A percentile compares a stretch with the other conserved stretches of the same genome.
phyloP scores from a whole-genome alignment of 2,888 invertebrate species.

The Galerucella pusilla region DNA sequence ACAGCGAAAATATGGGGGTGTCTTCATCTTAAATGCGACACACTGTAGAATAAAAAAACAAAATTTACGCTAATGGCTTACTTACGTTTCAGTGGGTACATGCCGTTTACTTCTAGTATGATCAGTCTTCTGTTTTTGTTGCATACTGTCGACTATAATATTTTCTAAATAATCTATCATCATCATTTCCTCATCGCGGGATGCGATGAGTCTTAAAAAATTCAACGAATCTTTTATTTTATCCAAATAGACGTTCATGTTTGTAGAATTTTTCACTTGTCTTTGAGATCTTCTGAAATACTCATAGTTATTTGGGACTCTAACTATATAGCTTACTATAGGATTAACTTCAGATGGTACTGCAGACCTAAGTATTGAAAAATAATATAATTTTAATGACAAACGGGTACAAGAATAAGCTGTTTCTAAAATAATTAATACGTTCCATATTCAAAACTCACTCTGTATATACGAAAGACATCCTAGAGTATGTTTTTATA shows the following conservation, averaged over 20 bases:
- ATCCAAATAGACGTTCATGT: not conserved
- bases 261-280: not conserved
- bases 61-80: not conserved
- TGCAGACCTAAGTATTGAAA: not conserved
- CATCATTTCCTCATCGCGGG: conserved; percentile 3
- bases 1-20: too few species aligned
- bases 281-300: conserved; percentile 26
- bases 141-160: not conserved
- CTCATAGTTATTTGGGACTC: conserved; percentile 38
- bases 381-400: too few species aligned
- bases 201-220: conserved; percentile 1
- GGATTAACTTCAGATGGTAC: conserved; percentile 18
- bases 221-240: conserved; percentile 8
- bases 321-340: conserved; percentile 31
- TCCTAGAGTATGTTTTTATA: too few species aligned
- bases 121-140: conserved; percentile 4
- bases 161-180: conserved; percentile 3
- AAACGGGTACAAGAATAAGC: too few species aligned
- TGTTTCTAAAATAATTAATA: too few species aligned
- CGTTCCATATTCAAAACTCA: too few species aligned
- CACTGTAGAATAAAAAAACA: too few species aligned
- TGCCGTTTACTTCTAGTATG: conserved; percentile 24
- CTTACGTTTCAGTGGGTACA: conserved; percentile 14
- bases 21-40: too few species aligned
- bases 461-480: too few species aligned